A percentile compares a stretch with the other conserved stretches of the same genome.
These are phyloP conservation scores for Asteroscopus sphinx DNA, from an alignment of 2,888 invertebrate genomes.

Conservation along the genomic window DNA sequence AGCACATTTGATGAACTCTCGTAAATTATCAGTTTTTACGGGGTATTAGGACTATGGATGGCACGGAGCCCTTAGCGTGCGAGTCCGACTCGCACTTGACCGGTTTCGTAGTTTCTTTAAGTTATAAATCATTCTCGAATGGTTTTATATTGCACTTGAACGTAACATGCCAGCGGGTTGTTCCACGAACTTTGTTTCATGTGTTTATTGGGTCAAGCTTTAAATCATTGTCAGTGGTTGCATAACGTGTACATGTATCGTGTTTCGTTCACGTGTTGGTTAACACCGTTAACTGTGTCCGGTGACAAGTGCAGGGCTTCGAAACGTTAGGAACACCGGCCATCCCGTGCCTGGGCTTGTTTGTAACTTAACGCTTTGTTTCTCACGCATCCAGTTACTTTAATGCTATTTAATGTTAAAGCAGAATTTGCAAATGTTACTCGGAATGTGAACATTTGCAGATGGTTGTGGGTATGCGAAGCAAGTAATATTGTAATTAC, in stretches of 20 bases:
- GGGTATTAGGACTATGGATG: no score
- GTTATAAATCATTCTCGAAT: constrained; percentile 38
- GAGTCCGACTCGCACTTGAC: no score
- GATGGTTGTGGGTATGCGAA: constrained; percentile 43
- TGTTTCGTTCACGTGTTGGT: constrained; percentile 69
- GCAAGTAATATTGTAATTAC: constrained; percentile 41
- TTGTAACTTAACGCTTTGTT: constrained; percentile 70
- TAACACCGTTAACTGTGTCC: constrained; percentile 66
- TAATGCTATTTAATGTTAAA: constrained; percentile 62
- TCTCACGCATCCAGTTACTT: constrained; percentile 71
- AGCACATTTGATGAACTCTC: no score
- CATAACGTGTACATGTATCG: constrained; percentile 65
- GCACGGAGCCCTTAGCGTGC: no score
- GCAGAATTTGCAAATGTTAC: constrained; percentile 47
- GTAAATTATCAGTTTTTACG: no score
- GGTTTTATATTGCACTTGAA: constrained; percentile 33
- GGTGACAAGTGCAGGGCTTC: constrained; percentile 67
- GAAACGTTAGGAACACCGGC: constrained; percentile 50
- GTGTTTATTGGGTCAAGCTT: constrained; percentile 68
- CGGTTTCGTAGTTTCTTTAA: constrained; percentile 38
- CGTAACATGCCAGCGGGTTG: constrained; percentile 34
- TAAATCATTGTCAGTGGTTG: constrained; percentile 68
- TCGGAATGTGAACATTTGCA: constrained; percentile 48
- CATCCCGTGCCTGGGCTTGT: constrained; percentile 62
- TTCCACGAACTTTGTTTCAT: constrained; percentile 58